These are phyloP conservation scores for Pangasius macronema DNA, from an alignment of 2,797 vertebrate genomes.

Conservation along the genomic window DNA sequence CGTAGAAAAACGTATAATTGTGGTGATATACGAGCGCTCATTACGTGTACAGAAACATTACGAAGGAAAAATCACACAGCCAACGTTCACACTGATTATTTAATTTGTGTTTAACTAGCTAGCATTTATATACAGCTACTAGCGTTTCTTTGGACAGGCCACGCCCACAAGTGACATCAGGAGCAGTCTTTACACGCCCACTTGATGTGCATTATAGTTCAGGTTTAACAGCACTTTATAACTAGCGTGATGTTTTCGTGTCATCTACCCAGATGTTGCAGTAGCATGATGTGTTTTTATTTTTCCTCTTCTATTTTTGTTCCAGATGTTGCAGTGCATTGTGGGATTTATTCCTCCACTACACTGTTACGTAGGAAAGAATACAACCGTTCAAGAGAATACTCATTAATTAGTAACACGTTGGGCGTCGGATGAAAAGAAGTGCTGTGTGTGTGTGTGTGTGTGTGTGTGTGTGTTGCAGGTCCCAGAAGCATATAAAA, in stretches of 20 bases:
- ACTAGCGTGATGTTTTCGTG: background rate
- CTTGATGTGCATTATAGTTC: background rate
- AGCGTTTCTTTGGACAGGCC: no score
- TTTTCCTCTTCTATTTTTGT: background rate
- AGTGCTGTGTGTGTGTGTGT: background rate
- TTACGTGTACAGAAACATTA: no score
- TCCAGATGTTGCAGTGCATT: constrained; percentile 8
- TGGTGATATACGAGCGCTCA: no score
- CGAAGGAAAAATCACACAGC: no score
- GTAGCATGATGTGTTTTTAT: background rate
- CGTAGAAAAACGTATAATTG: no score
- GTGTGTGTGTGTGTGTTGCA: background rate
- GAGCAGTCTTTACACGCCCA: background rate
- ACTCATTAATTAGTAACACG: background rate
- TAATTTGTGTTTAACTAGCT: no score
- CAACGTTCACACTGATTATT: no score
- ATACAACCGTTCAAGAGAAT: background rate
- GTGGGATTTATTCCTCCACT: background rate
- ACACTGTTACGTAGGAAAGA: background rate
- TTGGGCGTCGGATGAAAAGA: background rate
- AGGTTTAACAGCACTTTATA: background rate
- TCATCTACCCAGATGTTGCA: background rate
- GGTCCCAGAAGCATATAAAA: constrained; percentile 7
- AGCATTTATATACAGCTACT: no score
- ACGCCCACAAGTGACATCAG: no score